These are phyloP conservation scores for Saimiri boliviensis DNA, from an alignment of 2,113 vertebrate genomes.

Conservation along the genomic window DNA sequence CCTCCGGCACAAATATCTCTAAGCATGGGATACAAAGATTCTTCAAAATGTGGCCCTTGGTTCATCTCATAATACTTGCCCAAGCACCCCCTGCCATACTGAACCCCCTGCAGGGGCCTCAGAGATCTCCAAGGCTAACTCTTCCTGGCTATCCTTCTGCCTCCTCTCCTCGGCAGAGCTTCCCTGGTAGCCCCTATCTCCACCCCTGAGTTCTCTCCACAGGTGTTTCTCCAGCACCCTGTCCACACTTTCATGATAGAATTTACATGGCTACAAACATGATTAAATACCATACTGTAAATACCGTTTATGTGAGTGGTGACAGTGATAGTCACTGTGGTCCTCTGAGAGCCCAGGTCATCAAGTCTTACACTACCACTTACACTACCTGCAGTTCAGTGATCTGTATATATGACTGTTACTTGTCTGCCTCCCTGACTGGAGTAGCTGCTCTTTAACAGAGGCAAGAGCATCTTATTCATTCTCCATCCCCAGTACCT, in stretches of 20 bases:
- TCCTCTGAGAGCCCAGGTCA: constrained; percentile 19
- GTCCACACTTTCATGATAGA: not conserved
- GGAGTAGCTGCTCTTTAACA: not conserved
- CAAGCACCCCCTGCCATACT: not conserved
- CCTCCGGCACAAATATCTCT: not conserved
- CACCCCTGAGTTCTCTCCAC: not conserved
- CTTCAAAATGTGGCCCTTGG: not conserved
- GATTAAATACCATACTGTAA: not conserved
- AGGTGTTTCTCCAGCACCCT: not conserved
- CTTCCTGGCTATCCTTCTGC: not conserved
- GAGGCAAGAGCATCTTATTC: not conserved
- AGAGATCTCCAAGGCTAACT: not conserved
- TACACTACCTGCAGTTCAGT: not conserved
- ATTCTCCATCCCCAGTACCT: not conserved
- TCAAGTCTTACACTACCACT: not conserved
- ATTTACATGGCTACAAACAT: constrained; percentile 22
- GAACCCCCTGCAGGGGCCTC: not conserved
- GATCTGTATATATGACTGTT: not conserved
- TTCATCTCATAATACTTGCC: not conserved
- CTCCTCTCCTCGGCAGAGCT: not conserved
- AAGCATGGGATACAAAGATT: not conserved
- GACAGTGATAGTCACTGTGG: not conserved
- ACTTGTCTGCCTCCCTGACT: not conserved
- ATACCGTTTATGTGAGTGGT: not conserved
- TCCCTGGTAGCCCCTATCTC: not conserved